Evolutionary conservation across 2,888 invertebrate genomes (phyloP).

Genomic region (Lycia hirtaria): DNA sequence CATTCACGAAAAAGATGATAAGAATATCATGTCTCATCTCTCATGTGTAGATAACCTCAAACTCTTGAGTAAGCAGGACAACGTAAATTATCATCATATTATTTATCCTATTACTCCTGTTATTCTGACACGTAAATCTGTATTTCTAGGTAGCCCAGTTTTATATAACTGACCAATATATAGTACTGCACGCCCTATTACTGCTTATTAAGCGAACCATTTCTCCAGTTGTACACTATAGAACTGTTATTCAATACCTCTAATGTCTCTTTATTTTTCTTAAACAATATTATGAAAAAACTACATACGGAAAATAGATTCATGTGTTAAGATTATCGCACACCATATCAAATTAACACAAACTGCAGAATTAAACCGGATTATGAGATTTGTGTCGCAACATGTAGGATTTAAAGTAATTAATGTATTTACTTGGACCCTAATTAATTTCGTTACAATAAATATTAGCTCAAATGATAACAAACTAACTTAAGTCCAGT

Average conservation of each 20-base stretch:
- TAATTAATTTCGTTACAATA: too few species aligned
- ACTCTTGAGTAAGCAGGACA: too few species aligned
- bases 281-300: constrained; percentile 20
- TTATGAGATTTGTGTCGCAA: neutral
- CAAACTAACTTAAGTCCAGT: too few species aligned
- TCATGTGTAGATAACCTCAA: too few species aligned
- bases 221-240: constrained; percentile 9
- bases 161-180: neutral
- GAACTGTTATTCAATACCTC: constrained; percentile 17
- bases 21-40: neutral
- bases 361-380: neutral
- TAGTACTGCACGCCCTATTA: too few species aligned
- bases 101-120: too few species aligned
- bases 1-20: neutral
- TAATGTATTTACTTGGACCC: too few species aligned
- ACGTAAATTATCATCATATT: too few species aligned
- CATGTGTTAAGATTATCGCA: constrained; percentile 1
- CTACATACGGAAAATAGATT: constrained; percentile 18
- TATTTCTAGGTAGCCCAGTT: neutral
- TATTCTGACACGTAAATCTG: too few species aligned
- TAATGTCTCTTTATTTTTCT: constrained; percentile 29
- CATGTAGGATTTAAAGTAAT: neutral
- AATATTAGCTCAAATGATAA: too few species aligned
- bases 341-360: neutral
- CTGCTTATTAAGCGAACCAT: neutral